These are phyloP conservation scores for Odontophorus gujanensis DNA, from an alignment of 2,113 vertebrate species.

Conservation along the genomic window DNA sequence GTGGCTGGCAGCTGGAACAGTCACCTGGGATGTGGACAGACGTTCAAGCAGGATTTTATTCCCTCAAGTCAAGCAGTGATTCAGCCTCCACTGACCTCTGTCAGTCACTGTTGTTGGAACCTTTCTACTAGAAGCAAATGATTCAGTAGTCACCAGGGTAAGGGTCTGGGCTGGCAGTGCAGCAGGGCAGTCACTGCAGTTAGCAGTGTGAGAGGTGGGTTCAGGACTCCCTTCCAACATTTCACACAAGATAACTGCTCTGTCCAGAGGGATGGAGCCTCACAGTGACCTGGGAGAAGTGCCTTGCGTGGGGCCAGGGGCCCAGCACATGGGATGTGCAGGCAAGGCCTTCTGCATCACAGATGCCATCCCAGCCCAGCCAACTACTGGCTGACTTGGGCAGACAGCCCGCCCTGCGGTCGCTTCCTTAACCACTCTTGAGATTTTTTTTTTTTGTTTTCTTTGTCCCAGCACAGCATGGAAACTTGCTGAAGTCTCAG, in stretches of 20 bases:
- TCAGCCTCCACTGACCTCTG: conserved; percentile 20
- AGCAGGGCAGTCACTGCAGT: background rate
- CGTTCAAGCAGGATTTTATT: conserved; percentile 1
- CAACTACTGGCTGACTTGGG: background rate
- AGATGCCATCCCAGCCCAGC: background rate
- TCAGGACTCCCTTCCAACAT: background rate
- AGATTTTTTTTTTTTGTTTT: conserved; percentile 9
- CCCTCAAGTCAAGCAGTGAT: conserved; percentile 23
- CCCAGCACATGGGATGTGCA: background rate
- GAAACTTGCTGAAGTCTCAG: conserved; percentile 65
- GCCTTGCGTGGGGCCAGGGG: background rate
- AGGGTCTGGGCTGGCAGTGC: background rate
- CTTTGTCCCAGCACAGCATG: conserved; percentile 55
- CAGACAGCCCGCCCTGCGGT: background rate
- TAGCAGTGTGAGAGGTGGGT: background rate
- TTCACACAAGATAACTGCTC: background rate
- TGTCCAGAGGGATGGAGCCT: background rate
- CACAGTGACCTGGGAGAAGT: background rate
- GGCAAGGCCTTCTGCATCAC: background rate
- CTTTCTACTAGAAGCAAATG: background rate
- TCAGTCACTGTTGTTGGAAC: conserved; percentile 23
- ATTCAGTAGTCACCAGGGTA: background rate
- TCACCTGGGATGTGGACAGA: background rate
- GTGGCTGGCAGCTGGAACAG: background rate
- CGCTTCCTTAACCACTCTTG: background rate